Percentiles rank a stretch among this genome's conserved stretches.
phyloP scores from a whole-genome alignment of 2,113 vertebrate species.

The Machaerirhynchus nigripectus region DNA sequence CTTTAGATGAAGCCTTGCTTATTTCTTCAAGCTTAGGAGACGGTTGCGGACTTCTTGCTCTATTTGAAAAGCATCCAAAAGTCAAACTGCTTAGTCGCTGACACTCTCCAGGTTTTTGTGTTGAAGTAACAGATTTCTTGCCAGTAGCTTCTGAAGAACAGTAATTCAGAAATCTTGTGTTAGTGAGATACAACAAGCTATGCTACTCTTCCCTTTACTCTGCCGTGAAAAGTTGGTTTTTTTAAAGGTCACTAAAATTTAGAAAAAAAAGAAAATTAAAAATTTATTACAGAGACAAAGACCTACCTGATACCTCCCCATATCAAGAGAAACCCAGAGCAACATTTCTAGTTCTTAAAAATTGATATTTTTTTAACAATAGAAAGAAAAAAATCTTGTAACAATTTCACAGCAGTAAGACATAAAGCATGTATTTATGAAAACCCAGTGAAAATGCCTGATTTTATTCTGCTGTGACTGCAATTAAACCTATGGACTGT shows the following conservation, averaged over 20 bases:
- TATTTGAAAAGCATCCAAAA: conserved; percentile 91
- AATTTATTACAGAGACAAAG: not conserved
- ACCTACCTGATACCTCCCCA: not conserved
- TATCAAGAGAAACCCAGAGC: not conserved
- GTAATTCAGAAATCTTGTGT: conserved; percentile 22
- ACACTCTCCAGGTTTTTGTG: conserved; percentile 79
- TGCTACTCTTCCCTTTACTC: not conserved
- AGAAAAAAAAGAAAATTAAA: not conserved
- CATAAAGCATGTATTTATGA: not conserved
- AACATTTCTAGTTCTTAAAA: not conserved
- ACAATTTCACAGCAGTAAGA: not conserved
- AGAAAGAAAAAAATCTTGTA: not conserved
- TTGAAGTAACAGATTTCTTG: conserved; percentile 63
- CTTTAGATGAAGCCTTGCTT: conserved; percentile 64
- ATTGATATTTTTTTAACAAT: not conserved
- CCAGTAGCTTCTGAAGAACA: conserved; percentile 75
- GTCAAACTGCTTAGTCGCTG: conserved; percentile 91
- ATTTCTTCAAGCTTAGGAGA: conserved; percentile 77
- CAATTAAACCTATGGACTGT: not conserved
- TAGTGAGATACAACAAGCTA: not conserved
- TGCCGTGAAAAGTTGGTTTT: not conserved
- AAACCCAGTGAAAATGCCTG: not conserved
- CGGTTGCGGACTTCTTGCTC: conserved; percentile 85
- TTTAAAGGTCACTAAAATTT: not conserved
- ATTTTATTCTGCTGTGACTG: not conserved